Percentiles rank a stretch among this genome's conserved stretches.
Conservation (phyloP, 2,888 invertebrate species). For the Thera britannica region DNA sequence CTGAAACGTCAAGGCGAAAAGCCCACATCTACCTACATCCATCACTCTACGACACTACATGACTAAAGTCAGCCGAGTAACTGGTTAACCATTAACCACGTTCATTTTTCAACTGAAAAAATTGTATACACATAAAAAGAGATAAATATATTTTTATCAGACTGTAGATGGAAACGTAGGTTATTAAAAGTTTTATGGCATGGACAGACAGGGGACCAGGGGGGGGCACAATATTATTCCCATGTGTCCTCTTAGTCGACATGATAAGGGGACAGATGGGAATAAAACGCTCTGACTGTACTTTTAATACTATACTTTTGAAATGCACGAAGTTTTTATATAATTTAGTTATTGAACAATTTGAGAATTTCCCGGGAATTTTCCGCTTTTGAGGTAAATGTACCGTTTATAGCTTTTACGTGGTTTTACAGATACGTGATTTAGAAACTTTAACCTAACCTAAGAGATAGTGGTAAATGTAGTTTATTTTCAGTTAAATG, state of each 20-base stretch:
- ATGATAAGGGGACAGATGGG: too few relatives aligned
- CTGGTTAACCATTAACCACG: not conserved
- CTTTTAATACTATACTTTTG: not conserved
- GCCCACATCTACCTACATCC: not conserved
- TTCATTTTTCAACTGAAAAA: not conserved
- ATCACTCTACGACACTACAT: not conserved
- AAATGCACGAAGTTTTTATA: not conserved
- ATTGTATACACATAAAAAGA: too few relatives aligned
- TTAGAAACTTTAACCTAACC: not conserved
- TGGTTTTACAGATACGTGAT: not conserved
- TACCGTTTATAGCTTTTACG: not conserved
- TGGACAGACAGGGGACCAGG: too few relatives aligned
- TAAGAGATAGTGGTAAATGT: too few relatives aligned
- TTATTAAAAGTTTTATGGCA: too few relatives aligned
- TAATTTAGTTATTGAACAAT: not conserved
- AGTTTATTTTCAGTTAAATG: too few relatives aligned
- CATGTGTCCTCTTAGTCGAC: too few relatives aligned
- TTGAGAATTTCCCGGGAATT: not conserved
- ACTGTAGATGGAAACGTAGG: too few relatives aligned
- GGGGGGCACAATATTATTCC: too few relatives aligned
- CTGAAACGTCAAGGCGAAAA: not conserved
- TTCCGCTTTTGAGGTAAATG: not conserved
- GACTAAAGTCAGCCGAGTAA: not conserved
- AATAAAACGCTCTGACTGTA: too few relatives aligned
- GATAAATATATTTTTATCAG: too few relatives aligned